phyloP scores from a whole-genome alignment of 2,113 vertebrate species.

The Crotophaga sulcirostris region DNA sequence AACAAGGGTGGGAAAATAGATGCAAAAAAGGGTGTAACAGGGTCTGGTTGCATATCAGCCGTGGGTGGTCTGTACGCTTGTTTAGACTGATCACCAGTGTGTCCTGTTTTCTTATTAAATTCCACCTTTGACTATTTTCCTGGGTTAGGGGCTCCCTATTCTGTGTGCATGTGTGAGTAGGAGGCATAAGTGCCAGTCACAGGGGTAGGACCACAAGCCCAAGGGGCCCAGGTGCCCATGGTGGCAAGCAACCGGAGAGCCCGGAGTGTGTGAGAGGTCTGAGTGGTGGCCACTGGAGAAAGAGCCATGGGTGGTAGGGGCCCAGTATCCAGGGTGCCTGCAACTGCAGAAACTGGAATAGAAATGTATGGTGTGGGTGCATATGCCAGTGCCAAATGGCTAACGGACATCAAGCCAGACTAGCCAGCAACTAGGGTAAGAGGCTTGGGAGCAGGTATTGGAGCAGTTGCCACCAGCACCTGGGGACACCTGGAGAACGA shows the following conservation, averaged over 20 bases:
- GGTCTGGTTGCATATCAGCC: fast-evolving
- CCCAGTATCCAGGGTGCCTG: background rate
- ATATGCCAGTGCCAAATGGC: background rate
- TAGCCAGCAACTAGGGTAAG: background rate
- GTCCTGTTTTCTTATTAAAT: background rate
- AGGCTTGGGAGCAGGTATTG: background rate
- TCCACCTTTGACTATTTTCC: background rate
- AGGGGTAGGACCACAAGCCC: background rate
- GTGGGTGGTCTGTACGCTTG: background rate
- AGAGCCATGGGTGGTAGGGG: background rate
- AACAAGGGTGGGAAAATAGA: background rate
- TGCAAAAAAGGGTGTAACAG: background rate
- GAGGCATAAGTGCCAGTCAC: background rate
- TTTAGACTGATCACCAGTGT: background rate
- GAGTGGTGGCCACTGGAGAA: background rate
- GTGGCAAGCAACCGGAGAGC: background rate
- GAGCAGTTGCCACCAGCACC: background rate
- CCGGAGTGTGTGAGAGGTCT: background rate
- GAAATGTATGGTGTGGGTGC: fast-evolving
- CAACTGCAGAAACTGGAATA: background rate
- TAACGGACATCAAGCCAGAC: background rate
- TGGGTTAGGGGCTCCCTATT: background rate
- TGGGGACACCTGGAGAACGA: background rate
- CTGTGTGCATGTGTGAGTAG: fast-evolving
- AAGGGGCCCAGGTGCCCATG: too few species aligned